A percentile compares a stretch with the other conserved stretches of the same genome.
Evolutionary conservation across 2,113 vertebrate species (phyloP).

Genomic region (Anhinga anhinga): DNA sequence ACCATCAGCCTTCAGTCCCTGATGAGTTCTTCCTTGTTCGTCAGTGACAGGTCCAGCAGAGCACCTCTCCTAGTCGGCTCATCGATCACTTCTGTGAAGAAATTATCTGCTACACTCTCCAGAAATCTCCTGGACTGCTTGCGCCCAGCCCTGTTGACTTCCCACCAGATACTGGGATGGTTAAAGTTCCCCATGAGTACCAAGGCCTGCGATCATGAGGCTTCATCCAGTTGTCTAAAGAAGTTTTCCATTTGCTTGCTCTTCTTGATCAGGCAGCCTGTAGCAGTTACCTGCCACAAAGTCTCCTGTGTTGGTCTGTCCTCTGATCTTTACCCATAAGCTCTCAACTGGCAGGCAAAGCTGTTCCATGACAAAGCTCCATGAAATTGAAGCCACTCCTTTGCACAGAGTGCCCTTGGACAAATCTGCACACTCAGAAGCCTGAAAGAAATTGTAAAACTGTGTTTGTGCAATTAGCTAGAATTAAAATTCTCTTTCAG

Average conservation of each 20-base stretch:
- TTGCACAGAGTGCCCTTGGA: neutral
- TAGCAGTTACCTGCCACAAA: neutral
- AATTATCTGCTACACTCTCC: neutral
- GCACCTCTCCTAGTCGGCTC: neutral
- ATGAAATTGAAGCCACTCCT: neutral
- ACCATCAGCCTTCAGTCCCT: neutral
- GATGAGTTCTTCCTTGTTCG: slow-evolving; percentile 51
- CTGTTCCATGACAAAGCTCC: neutral
- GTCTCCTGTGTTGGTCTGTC: neutral
- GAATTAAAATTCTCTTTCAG: neutral
- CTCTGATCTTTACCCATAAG: neutral
- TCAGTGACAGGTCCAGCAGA: slow-evolving; percentile 65
- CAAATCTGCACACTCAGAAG: neutral
- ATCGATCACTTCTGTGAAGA: neutral
- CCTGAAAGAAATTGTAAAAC: neutral
- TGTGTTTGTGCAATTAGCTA: neutral
- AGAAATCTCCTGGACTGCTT: slow-evolving; percentile 21
- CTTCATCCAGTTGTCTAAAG: neutral
- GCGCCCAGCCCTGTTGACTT: neutral
- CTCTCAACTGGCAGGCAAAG: neutral
- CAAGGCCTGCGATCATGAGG: neutral
- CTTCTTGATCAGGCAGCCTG: neutral
- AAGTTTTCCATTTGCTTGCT: neutral
- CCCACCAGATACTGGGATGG: neutral
- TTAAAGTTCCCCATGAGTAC: neutral